These are phyloP conservation scores for Cotesia congregata DNA, from an alignment of 2,888 invertebrate genomes.

Conservation along the genomic window DNA sequence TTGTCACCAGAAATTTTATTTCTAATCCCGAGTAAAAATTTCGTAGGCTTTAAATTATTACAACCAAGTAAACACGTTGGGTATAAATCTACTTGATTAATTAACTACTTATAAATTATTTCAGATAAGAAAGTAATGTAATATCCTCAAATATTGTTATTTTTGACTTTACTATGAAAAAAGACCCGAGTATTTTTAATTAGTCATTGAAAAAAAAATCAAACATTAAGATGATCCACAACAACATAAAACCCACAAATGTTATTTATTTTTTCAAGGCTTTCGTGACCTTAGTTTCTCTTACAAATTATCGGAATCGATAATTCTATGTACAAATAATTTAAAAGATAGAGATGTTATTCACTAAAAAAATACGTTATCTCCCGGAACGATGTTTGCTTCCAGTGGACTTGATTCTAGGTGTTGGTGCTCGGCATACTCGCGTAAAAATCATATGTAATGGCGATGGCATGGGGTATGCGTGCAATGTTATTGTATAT, in stretches of 20 bases:
- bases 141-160: background rate
- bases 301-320: slow-evolving; percentile 33
- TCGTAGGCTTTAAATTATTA: too few species aligned
- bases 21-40: too few species aligned
- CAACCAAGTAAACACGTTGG: too few species aligned
- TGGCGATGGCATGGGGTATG: background rate
- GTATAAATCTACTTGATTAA: too few species aligned
- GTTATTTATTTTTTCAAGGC: background rate
- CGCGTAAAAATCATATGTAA: background rate
- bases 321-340: slow-evolving; percentile 36
- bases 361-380: background rate
- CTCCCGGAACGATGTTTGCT: slow-evolving; percentile 10
- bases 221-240: too few species aligned
- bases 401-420: slow-evolving; percentile 10
- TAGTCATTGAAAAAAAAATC: too few species aligned
- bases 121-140: too few species aligned
- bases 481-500: background rate
- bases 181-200: too few species aligned
- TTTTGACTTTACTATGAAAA: too few species aligned
- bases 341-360: slow-evolving; percentile 8
- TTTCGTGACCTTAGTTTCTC: slow-evolving; percentile 23
- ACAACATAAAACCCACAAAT: too few species aligned
- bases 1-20: too few species aligned
- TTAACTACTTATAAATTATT: too few species aligned
- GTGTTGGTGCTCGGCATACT: background rate